phyloP scores from a whole-genome alignment of 64 coral and sea anemone genomes.

The Acropora tenuis region DNA sequence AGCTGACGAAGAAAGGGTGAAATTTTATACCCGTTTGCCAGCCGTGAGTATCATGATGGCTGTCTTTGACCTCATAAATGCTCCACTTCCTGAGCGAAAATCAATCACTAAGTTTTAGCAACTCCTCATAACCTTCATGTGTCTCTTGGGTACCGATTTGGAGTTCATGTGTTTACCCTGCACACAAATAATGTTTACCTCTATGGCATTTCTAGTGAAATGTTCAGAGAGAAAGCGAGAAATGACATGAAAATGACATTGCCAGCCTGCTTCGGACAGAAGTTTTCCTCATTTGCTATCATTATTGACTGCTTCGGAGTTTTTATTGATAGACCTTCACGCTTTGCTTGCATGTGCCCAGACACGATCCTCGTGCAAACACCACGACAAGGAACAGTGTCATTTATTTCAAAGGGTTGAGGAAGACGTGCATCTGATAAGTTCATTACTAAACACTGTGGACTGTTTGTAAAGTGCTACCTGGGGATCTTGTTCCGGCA shows the following conservation, averaged over 20 bases:
- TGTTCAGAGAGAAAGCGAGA: conserved; percentile 27
- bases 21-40: background rate
- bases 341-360: conserved; percentile 7
- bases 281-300: conserved; percentile 59
- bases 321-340: background rate
- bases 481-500: conserved; percentile 34
- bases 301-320: conserved; percentile 20
- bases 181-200: conserved; percentile 24
- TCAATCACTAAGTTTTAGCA: background rate
- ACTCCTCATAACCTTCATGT: background rate
- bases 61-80: too few relatives aligned
- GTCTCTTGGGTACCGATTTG: conserved; percentile 30
- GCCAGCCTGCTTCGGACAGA: background rate
- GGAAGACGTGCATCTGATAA: background rate
- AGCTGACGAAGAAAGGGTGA: background rate
- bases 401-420: too few relatives aligned
- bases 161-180: conserved; percentile 36
- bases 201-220: conserved; percentile 47
- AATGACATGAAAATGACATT: background rate
- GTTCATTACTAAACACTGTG: too few relatives aligned
- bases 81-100: background rate
- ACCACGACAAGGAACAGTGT: background rate
- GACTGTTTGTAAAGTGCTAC: background rate
- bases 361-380: conserved; percentile 39
- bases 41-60: background rate